A percentile compares a stretch with the other conserved stretches of the same genome.
Conservation (phyloP, 2,113 vertebrate species). For the Limanda limanda region DNA sequence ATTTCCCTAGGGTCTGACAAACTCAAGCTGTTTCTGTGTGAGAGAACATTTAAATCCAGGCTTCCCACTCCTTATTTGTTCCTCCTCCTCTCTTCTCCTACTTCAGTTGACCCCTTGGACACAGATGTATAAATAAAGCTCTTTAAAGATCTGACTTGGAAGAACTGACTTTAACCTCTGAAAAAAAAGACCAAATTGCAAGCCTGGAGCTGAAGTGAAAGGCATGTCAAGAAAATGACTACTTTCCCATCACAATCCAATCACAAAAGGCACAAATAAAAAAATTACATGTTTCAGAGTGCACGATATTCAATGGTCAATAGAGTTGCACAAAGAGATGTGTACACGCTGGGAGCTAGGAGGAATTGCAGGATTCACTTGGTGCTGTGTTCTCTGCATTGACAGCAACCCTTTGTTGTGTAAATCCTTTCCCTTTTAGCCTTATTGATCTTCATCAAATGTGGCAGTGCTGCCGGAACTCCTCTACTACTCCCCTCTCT, state of each 20-base stretch:
- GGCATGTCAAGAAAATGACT: slow-evolving; percentile 20
- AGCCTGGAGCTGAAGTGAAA: slow-evolving; percentile 9
- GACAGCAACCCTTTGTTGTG: not conserved
- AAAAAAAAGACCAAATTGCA: slow-evolving; percentile 34
- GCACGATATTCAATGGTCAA: not conserved
- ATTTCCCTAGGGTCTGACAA: slow-evolving; percentile 22
- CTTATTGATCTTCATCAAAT: not conserved
- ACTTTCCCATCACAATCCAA: too few species aligned
- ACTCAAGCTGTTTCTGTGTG: slow-evolving; percentile 22
- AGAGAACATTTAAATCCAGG: slow-evolving; percentile 23
- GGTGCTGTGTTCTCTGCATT: not conserved
- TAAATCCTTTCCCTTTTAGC: slow-evolving; percentile 3
- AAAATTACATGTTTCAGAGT: not conserved
- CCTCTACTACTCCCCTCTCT: not conserved
- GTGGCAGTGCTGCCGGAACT: not conserved
- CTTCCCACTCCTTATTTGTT: slow-evolving; percentile 30
- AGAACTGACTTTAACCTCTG: slow-evolving; percentile 25
- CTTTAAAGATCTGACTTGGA: slow-evolving; percentile 54
- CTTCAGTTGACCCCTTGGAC: slow-evolving; percentile 39
- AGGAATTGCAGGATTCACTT: not conserved
- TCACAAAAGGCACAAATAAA: not conserved
- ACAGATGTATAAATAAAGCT: slow-evolving; percentile 45
- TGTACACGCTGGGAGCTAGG: not conserved
- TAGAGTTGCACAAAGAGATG: too few species aligned
- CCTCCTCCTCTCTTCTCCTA: slow-evolving; percentile 37